Base-by-base conservation (phyloP, 2,888 invertebrate species). In the Argyra leucocephala region DNA sequence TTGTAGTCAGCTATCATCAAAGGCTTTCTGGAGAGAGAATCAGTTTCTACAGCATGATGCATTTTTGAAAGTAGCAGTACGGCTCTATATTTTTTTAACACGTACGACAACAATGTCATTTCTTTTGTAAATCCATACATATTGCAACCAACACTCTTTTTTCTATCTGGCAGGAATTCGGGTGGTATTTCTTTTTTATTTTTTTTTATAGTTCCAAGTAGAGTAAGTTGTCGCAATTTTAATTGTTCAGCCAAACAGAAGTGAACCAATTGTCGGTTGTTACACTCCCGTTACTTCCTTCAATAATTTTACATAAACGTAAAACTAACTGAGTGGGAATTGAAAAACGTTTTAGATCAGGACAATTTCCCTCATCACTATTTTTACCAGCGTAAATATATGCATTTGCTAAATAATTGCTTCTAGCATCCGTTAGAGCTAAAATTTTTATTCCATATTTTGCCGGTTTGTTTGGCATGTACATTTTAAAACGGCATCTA, bases 211-310 rank as follows among this genome's bases (percentile, higher is more conserved):
- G 67, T 69, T 23, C 68, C 66, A 23, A 68, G 31, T 62, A 67
- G 68, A 36, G 68, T 68, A 58, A 68, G 62, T 37, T 62, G 59
- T 61, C 48, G 68, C 66, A 62, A 63, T 37, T 66, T 57, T 58
- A 69, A 62, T 48, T 23, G 63, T 64, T 68, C 62, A 64, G 66
- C 66, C 57, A 69, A 57, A 70, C 65, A 12, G 66, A 68, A 62
- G 67, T 65, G 62, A 68, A 67, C 68, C 68, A 68, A 64, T 69
- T 68, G 61, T 69, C 66, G 65, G 69, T 66, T n/a, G 64, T 67
- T 10, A 69, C 64, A 36, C 67, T 70, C 21, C 64, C 64, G 48
- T 66, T 69, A 64, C 63, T 63, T 31, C 62, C 62, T 68, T 70
- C 70, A 62, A 69, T 60, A 26, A 66, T 57, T 67, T 67, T 68